Evolutionary conservation across 1,140 invertebrate species (phyloP).

Genomic region (Paramacrobiotus metropolitanus): DNA sequence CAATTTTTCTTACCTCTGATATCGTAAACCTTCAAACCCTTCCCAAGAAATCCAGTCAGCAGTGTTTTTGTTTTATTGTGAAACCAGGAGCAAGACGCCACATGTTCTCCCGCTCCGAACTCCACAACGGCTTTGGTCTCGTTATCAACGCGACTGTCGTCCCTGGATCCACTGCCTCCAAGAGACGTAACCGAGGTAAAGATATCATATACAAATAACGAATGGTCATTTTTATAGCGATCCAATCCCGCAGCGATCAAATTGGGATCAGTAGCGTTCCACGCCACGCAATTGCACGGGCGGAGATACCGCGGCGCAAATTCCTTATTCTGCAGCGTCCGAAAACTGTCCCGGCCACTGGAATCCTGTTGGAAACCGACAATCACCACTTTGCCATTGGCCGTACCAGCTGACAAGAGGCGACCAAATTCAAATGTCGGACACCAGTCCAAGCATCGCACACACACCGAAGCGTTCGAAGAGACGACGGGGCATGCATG

Average conservation of each 20-base stretch:
- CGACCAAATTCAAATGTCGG: not conserved
- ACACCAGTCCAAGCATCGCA: constrained; percentile 1
- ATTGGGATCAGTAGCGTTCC: not conserved
- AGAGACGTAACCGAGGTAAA: constrained; percentile 17
- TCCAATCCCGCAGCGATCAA: constrained; percentile 5
- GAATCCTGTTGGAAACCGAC: not conserved
- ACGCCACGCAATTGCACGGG: constrained; percentile 5
- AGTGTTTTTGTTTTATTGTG: constrained; percentile 42
- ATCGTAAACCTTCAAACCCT: constrained; percentile 69
- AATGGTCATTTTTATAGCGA: constrained; percentile 32
- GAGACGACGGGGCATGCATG: not conserved
- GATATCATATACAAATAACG: constrained; percentile 50
- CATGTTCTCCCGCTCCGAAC: constrained; percentile 49
- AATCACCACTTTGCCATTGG: not conserved
- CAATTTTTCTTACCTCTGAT: constrained; percentile 41
- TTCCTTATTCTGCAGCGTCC: not conserved
- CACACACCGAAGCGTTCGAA: not conserved
- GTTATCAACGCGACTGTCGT: too few relatives aligned
- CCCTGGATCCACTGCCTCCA: constrained; percentile 13
- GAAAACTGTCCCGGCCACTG: not conserved
- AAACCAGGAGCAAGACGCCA: constrained; percentile 64
- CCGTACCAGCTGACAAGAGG: not conserved
- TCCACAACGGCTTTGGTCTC: constrained; percentile 32
- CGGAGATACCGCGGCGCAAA: not conserved
- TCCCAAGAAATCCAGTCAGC: constrained; percentile 62